Base-by-base conservation (phyloP, 1,140 invertebrate species). In the Wiebesia pumilae region DNA sequence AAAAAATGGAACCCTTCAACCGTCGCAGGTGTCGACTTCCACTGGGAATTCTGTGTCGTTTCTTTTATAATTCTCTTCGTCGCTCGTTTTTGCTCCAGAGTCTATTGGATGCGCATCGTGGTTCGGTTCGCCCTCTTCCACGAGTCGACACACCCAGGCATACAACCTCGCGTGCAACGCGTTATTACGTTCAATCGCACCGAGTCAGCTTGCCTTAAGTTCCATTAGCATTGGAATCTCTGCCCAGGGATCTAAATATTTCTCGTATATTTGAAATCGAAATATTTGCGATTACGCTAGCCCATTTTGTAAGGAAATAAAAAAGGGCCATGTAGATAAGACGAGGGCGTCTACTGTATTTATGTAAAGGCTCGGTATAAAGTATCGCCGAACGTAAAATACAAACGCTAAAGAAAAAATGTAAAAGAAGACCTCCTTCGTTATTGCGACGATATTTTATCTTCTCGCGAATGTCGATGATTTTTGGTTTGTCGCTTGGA, bases 51-150 rank as follows among this genome's bases (percentile, higher is more conserved):
- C 79, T 33, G 10, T 81, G 67, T 47, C n/a, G 58, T 81, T 43
- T 81, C 43, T 73, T 83, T 43, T 33, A 73, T 83, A 83, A 83
- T 83, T 83, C 47, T n/a, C 35, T 58, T 47, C 21, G 35, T 19
- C 77, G 21, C 12, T 75, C 21, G 79, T n/a, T 73, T 73, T 47
- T 73, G 27, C 27, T 51, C 21, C 81, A 21, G 38, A 73, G 38
- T 75, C 43, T 73, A 54, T 77, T 77, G 47, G 47, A 83, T 54
- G 73, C 30, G 30, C 51, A 24, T 35, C 6, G 67, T 16, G 21
- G 43, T 35, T 71, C 43, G 67, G 71, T 16, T 77, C 27, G 0
- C 77, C 16, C 43, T 33, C 77, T 54, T 33, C 1, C 24, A 54
- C 47, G 4, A 71, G 69, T 21, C 3, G 24, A 77, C 33, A 77